Conservation (phyloP, 1,140 invertebrate species). For the Kradibia gibbosae region DNA sequence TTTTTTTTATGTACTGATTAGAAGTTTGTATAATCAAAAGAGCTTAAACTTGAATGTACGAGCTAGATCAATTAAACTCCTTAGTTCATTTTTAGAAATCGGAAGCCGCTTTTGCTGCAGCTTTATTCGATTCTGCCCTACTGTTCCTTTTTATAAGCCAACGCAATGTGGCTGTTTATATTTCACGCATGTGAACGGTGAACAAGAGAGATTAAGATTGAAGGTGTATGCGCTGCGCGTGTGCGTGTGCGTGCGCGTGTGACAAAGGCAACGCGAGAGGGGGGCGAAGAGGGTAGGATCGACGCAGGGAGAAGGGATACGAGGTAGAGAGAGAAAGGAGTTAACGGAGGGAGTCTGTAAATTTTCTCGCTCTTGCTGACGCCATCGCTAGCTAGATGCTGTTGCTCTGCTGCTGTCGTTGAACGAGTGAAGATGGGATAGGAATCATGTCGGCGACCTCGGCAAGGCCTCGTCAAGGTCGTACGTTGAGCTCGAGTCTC, state of each 20-base stretch:
- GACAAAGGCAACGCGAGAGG: not conserved
- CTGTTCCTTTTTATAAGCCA: not conserved
- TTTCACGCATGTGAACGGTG: not conserved
- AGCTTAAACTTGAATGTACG: too few species aligned
- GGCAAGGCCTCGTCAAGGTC: slow-evolving; percentile 71
- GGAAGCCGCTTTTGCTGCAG: not conserved
- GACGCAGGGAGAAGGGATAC: not conserved
- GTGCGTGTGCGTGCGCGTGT: not conserved
- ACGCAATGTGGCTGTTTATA: not conserved
- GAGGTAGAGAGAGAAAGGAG: not conserved
- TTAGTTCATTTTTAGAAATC: too few species aligned
- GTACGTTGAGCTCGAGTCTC: slow-evolving; percentile 66
- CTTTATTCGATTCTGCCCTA: not conserved
- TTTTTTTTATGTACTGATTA: too few species aligned
- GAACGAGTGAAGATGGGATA: slow-evolving; percentile 44
- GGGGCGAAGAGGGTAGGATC: not conserved
- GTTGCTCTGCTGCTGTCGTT: slow-evolving; percentile 52
- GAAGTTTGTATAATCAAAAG: too few species aligned
- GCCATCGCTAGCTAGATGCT: slow-evolving; percentile 3
- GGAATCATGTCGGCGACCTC: slow-evolving; percentile 70
- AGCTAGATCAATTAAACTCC: too few species aligned
- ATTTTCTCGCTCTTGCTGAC: slow-evolving; percentile 5
- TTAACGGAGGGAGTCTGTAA: slow-evolving; percentile 20
- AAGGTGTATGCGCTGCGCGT: not conserved
- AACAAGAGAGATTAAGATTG: not conserved